Base-by-base conservation (phyloP, 2,113 vertebrate species). In the Microcebus murinus region DNA sequence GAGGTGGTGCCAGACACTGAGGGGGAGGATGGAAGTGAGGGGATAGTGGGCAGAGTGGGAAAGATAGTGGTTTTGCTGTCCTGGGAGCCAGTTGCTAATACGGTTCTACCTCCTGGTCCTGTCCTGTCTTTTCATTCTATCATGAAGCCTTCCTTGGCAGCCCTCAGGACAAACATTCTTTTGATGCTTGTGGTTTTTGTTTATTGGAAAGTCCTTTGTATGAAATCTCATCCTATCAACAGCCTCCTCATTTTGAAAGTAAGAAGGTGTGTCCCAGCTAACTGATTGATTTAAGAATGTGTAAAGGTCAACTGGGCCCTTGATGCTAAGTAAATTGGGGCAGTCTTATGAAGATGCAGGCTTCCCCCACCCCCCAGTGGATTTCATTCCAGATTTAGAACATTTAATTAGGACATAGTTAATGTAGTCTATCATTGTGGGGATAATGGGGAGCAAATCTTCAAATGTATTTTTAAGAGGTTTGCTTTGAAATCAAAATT, bases 331-430 rank as follows among this genome's bases (percentile, higher is more conserved):
- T 89, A 96, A 98, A 70, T 96, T 95, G 84, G 76, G 96, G n/a
- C n/a, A 74, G 15, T 97, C 82, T 84, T 91, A 87, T 42, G 95
- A 97, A 67, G 68, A n/a, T 74, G 31, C 18, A 79, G 81, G n/a
- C 2, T 76, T 65, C 29, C 11, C 10, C 17, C 29, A 3, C 31
- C 45, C 52, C 50, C 73, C 42, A 59, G 21, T 90, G 83, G 79
- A 84, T 97, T 93, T 98, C 65, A 80, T 94, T 97, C 55, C 91
- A 80, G 90, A 96, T 98, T 95, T 97, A 97, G 96, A 97, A 50
- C 52, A 92, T 96, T 98, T 97, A 97, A 97, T 97, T 97, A 97
- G 90, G 76, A 92, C 42, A 5, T 79, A 82, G 91, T 95, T 98
- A 97, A 97, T 34, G 7, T 90, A 45, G 91, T 96, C 96, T 90